phyloP scores from a whole-genome alignment of 2,797 vertebrate species.

The Melopsittacus undulatus region DNA sequence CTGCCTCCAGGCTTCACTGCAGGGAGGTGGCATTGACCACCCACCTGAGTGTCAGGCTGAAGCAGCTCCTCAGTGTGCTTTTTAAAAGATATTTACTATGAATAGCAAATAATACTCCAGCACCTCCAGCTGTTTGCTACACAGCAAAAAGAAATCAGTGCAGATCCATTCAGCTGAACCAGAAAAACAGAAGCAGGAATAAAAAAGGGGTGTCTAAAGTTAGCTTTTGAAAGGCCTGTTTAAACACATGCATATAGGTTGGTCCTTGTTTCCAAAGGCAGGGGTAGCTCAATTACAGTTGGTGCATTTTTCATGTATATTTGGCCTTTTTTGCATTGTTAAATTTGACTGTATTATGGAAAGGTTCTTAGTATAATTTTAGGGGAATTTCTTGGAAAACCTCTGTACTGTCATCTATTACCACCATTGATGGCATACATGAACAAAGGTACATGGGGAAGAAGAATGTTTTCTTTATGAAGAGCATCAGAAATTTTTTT shows the following conservation, averaged over 20 bases:
- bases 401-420: neutral
- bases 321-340: neutral
- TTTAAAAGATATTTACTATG: neutral
- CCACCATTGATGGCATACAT: neutral
- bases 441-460: neutral
- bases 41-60: neutral
- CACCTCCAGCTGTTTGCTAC: neutral
- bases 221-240: neutral
- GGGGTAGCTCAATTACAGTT: neutral
- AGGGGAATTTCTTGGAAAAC: neutral
- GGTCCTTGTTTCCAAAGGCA: neutral
- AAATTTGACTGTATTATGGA: neutral
- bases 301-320: neutral
- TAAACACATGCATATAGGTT: accelerated
- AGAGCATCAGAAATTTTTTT: neutral
- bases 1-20: neutral
- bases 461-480: neutral
- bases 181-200: neutral
- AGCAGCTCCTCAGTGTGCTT: neutral
- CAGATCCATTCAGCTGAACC: neutral
- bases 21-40: neutral
- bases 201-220: neutral
- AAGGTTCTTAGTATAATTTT: neutral
- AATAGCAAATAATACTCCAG: neutral
- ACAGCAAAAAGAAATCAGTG: neutral